Evolutionary conservation across 2,797 vertebrate species (phyloP).

Genomic region (Helicolenus hilgendorfi): DNA sequence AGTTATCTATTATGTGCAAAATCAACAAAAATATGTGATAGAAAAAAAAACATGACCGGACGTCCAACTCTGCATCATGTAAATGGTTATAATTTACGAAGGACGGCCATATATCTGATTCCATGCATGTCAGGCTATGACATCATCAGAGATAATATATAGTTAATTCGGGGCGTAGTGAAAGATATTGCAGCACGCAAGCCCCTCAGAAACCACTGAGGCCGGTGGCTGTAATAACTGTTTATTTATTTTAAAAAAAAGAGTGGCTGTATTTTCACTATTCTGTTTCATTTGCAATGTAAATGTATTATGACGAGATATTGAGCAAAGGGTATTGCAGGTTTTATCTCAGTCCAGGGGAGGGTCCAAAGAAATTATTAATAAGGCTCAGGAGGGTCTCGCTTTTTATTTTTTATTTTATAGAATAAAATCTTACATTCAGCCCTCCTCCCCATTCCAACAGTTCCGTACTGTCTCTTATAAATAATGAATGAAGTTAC

Average conservation of each 20-base stretch:
- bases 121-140: not conserved
- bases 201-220: not conserved
- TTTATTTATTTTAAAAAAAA: not conserved
- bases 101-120: not conserved
- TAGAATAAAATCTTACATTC: not conserved
- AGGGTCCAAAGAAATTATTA: not conserved
- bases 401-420: not conserved
- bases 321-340: not conserved
- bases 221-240: not conserved
- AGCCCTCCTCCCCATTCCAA: not conserved
- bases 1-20: too few species aligned
- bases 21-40: too few species aligned
- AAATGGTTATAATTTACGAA: not conserved
- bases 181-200: not conserved
- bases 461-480: not conserved
- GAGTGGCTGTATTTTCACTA: not conserved
- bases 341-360: not conserved
- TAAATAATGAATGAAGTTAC: not conserved
- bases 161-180: not conserved
- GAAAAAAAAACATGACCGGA: not conserved
- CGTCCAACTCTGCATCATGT: not conserved
- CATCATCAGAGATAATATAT: not conserved
- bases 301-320: not conserved
- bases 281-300: not conserved
- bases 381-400: not conserved